Base-by-base conservation (phyloP, 2,113 vertebrate species). In the Pogona vitticeps region DNA sequence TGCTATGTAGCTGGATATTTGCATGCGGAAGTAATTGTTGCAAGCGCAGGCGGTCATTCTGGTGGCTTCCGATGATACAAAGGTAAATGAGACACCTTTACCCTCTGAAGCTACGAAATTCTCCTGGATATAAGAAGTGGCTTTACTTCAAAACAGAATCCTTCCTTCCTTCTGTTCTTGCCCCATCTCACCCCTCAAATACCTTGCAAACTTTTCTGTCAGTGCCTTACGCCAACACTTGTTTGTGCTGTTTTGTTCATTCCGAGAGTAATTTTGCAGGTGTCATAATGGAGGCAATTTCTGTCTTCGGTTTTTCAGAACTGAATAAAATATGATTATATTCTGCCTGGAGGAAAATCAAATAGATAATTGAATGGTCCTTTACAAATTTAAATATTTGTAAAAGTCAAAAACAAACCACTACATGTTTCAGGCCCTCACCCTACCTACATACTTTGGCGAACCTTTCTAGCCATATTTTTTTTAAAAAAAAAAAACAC, bases 161-260 rank as follows among this genome's bases (percentile, higher is more conserved):
- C 3, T 56, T 14, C 58, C 2, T 12, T 58, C 36, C 56, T 52
- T 26, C 56, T n/a, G 1, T 20, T 21, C 17, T 3, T 15, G 18
- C 65, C 38, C 3, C 3, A 7, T 38, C 1, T 67, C 10, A 33
- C 0, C 2, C 0, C 78, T 13, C 8, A 36, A 36, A 61, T 14
- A 12, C 33, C 10, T 33, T 63, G 40, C 21, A 6, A 80, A 63
- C 12, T 71, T 26, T 28, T 20, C 21, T 18, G 33, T 33, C 14
- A 13, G 81, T 40, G 23, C 1, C 12, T 7, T 42, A 0, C 14
- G 20, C 20, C 1, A 13, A 36, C 79, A 71, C 12, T 88, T 58
- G 56, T 4, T n/a, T 82, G 31, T 79, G 80, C 6, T 10, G 71
- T 18, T 0, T 21, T 82, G 65, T 84, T 36, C 82, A 80, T 56